Percentiles rank a stretch among this genome's conserved stretches.
Conservation (phyloP, 2,888 invertebrate species). For the Strigamia maritima region DNA sequence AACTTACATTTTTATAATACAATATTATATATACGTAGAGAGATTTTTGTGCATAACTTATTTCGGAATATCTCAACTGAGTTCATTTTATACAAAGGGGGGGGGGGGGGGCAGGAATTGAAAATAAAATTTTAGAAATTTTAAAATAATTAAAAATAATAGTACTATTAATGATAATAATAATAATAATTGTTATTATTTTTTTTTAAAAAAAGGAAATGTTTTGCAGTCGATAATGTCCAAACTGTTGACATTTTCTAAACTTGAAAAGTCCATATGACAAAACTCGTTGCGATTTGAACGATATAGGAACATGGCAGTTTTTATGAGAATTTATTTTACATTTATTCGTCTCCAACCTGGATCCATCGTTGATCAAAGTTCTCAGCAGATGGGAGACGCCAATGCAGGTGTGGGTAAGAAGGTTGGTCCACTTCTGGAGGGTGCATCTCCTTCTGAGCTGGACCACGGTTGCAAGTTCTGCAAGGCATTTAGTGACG, state of each 20-base stretch:
- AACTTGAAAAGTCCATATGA: not conserved
- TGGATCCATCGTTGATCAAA: not conserved
- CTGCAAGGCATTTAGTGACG: conserved; percentile 71
- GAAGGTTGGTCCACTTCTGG: conserved; percentile 43
- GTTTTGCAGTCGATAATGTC: too few species aligned
- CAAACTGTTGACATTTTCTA: not conserved
- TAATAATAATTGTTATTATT: too few species aligned
- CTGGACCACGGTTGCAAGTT: conserved; percentile 76
- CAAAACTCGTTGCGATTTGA: not conserved
- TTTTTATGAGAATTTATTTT: not conserved
- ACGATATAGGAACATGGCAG: not conserved
- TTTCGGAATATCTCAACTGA: not conserved
- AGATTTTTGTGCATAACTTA: not conserved
- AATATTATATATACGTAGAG: not conserved
- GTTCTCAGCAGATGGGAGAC: conserved; percentile 45
- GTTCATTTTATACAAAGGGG: not conserved
- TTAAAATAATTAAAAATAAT: not conserved
- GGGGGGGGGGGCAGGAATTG: too few species aligned
- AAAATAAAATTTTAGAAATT: too few species aligned
- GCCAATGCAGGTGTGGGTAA: conserved; percentile 44
- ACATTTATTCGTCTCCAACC: not conserved
- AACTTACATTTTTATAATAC: not conserved
- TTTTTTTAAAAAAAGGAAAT: too few species aligned
- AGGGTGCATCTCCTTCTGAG: conserved; percentile 42
- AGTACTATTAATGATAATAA: too few species aligned